Conservation (phyloP, 2,797 vertebrate genomes). For the Chloroceryle amazona region DNA sequence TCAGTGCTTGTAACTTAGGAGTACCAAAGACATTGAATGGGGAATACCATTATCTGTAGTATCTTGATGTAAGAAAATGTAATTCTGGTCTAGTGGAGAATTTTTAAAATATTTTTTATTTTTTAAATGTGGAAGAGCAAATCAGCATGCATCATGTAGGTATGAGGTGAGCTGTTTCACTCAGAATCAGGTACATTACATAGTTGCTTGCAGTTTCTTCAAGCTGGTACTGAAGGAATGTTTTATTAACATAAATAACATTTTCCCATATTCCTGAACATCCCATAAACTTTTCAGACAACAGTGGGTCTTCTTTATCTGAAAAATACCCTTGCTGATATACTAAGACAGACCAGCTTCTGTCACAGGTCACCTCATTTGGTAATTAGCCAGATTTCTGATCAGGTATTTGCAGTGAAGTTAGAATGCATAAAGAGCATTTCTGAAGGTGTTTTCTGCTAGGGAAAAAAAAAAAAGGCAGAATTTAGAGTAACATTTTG, state of each 20-base stretch:
- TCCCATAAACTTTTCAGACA: slow-evolving; percentile 37
- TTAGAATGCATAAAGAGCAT: slow-evolving; percentile 46
- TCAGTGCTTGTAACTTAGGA: not conserved
- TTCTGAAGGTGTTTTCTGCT: slow-evolving; percentile 59
- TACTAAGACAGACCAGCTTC: slow-evolving; percentile 65
- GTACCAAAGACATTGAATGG: not conserved
- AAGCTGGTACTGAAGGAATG: not conserved
- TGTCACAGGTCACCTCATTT: slow-evolving; percentile 61
- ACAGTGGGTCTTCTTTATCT: slow-evolving; percentile 54
- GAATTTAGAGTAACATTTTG: not conserved
- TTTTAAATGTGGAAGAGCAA: not conserved
- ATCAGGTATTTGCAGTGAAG: slow-evolving; percentile 71
- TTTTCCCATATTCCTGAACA: slow-evolving; percentile 48
- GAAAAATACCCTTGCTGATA: slow-evolving; percentile 46
- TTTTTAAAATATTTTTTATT: not conserved
- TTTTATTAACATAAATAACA: not conserved
- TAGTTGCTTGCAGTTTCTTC: not conserved
- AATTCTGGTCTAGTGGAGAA: not conserved
- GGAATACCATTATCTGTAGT: not conserved
- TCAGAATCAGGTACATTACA: not conserved
- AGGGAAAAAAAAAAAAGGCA: not conserved
- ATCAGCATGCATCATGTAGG: not conserved
- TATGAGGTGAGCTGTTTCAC: not conserved
- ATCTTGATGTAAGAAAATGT: not conserved
- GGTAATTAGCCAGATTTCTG: slow-evolving; percentile 71